These are phyloP conservation scores for Lepus americanus DNA, from an alignment of 2,113 vertebrate genomes.

Conservation along the genomic window DNA sequence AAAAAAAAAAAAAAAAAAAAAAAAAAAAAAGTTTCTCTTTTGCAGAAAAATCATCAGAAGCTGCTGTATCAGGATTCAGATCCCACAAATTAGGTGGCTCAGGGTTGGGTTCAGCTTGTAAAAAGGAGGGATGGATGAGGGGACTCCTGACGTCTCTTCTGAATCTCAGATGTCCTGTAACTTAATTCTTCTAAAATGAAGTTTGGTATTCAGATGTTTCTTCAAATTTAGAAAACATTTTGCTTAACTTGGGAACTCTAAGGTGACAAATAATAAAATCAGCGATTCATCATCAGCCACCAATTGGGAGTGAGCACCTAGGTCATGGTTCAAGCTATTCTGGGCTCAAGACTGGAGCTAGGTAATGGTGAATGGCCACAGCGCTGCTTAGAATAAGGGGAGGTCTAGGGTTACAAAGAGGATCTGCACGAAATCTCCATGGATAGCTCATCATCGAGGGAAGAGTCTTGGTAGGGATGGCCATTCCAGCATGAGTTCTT, in stretches of 20 bases:
- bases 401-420: background rate
- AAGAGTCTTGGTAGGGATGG: background rate
- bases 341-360: background rate
- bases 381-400: background rate
- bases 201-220: background rate
- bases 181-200: slow-evolving; percentile 9
- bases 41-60: background rate
- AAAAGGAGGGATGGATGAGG: background rate
- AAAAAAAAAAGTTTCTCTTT: no score
- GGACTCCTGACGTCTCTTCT: background rate
- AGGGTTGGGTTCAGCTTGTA: background rate
- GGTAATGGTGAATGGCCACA: no score
- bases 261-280: background rate
- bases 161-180: background rate
- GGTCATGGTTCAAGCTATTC: background rate
- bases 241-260: background rate
- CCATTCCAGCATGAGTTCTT: background rate
- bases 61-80: background rate
- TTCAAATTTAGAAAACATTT: background rate
- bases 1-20: no score
- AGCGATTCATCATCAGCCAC: background rate
- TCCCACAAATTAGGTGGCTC: background rate
- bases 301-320: background rate
- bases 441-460: background rate
- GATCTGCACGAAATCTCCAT: background rate